A percentile compares a stretch with the other conserved stretches of the same genome.
These are phyloP conservation scores for Chaetophractus vellerosus DNA, from an alignment of 2,797 vertebrate species.

Conservation along the genomic window DNA sequence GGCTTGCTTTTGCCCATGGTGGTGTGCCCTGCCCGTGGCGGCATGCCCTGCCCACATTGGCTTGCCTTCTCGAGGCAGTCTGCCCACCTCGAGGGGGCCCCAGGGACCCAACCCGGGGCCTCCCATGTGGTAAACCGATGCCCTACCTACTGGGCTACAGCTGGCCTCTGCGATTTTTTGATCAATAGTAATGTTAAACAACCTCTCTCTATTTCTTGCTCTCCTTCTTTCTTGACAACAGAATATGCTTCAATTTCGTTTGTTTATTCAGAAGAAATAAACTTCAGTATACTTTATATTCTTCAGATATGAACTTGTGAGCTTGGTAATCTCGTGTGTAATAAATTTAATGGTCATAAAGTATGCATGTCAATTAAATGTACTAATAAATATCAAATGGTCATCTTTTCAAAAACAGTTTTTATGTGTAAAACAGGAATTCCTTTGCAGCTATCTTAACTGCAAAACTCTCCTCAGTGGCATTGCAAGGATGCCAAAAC, in stretches of 20 bases:
- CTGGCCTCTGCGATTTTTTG: background rate
- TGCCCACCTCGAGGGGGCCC: no score
- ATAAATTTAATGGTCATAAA: slow-evolving; percentile 3
- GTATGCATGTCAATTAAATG: background rate
- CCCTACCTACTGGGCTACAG: no score
- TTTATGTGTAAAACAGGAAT: background rate
- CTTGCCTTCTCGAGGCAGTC: no score
- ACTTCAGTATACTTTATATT: background rate
- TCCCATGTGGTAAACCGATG: no score
- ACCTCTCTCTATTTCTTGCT: background rate
- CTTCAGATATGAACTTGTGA: slow-evolving; percentile 16
- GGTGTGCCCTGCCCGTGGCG: no score
- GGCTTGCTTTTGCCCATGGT: no score
- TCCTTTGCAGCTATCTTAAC: background rate
- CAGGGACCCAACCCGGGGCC: no score
- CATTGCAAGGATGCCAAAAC: background rate
- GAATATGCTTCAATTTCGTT: background rate
- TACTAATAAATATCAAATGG: slow-evolving; percentile 7
- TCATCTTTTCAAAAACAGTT: background rate
- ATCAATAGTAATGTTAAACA: background rate
- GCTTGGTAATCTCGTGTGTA: background rate
- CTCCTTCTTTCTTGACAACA: background rate
- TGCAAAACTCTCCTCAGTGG: background rate
- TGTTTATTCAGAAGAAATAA: background rate
- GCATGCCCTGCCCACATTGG: no score